Percentiles rank a stretch among this genome's conserved stretches.
Conservation (phyloP, 1,140 invertebrate species). For the Eupristina koningsbergeri region DNA sequence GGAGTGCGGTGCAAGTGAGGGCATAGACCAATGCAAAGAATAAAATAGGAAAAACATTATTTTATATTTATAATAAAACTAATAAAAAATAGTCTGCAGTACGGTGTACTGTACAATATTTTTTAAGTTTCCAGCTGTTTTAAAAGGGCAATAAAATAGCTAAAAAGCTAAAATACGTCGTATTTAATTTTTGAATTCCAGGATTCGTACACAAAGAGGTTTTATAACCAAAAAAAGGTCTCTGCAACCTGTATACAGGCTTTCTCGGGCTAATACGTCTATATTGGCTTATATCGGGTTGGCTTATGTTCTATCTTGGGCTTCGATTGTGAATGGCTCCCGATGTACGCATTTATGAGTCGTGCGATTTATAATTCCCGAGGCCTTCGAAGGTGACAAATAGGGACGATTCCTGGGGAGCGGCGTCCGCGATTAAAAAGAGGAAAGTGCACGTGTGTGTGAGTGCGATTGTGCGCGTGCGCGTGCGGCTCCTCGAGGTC, state of each 20-base stretch:
- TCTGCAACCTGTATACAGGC: neutral
- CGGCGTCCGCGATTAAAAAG: neutral
- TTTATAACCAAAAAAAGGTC: conserved; percentile 12
- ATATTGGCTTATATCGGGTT: neutral
- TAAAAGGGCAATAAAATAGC: neutral
- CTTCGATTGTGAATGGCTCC: neutral
- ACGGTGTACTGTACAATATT: neutral
- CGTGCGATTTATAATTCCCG: conserved; percentile 4
- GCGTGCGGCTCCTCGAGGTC: conserved; percentile 14
- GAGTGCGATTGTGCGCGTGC: neutral
- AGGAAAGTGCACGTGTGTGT: conserved; percentile 19
- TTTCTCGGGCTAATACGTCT: conserved; percentile 5
- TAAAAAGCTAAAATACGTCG: neutral
- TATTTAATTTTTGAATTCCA: neutral
- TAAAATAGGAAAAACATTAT: no score
- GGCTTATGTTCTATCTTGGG: no score
- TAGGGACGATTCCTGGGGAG: conserved; percentile 21
- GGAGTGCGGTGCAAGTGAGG: no score
- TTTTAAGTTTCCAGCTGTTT: neutral
- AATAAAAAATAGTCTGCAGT: no score
- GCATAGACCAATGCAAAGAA: no score
- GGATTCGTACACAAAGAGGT: neutral
- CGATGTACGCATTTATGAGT: neutral
- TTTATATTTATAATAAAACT: no score
- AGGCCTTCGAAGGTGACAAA: conserved; percentile 22